Percentiles rank a stretch among this genome's conserved stretches.
These are phyloP conservation scores for Entomobrya proxima DNA, from an alignment of 2,888 invertebrate species.

Conservation along the genomic window DNA sequence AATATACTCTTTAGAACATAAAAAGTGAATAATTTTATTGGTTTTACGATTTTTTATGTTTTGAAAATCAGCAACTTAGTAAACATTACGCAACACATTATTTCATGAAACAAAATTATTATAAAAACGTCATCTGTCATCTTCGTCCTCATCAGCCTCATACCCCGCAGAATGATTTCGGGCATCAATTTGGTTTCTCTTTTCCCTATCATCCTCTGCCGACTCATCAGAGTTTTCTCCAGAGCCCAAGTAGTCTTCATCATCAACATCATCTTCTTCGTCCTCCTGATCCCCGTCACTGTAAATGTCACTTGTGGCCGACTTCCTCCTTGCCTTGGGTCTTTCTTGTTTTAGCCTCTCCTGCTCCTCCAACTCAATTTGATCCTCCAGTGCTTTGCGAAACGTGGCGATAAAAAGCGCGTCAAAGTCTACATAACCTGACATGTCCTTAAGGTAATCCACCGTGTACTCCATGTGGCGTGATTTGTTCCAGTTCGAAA, in stretches of 20 bases:
- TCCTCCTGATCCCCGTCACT: neutral
- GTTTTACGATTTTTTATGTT: too few species aligned
- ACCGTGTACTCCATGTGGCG: slow-evolving; percentile 17
- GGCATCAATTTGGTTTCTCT: neutral
- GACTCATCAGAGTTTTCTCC: slow-evolving; percentile 1
- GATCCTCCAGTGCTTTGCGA: neutral
- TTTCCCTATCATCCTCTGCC: neutral
- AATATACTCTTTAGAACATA: too few species aligned
- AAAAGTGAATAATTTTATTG: too few species aligned
- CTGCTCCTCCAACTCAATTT: neutral
- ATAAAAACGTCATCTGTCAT: too few species aligned
- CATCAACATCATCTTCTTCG: neutral
- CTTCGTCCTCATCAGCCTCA: neutral
- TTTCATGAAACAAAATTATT: too few species aligned
- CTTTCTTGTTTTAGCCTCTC: neutral
- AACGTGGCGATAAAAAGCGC: neutral
- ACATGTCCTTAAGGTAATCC: neutral
- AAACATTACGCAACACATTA: too few species aligned
- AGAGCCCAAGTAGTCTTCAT: neutral
- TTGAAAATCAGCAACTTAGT: too few species aligned
- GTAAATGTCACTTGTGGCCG: neutral
- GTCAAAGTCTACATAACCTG: neutral
- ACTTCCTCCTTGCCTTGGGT: neutral
- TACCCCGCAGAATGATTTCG: neutral
- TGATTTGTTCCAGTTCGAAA: neutral